These are phyloP conservation scores for Nothobranchius kuhntae DNA, from an alignment of 2,113 vertebrate genomes.

Conservation along the genomic window DNA sequence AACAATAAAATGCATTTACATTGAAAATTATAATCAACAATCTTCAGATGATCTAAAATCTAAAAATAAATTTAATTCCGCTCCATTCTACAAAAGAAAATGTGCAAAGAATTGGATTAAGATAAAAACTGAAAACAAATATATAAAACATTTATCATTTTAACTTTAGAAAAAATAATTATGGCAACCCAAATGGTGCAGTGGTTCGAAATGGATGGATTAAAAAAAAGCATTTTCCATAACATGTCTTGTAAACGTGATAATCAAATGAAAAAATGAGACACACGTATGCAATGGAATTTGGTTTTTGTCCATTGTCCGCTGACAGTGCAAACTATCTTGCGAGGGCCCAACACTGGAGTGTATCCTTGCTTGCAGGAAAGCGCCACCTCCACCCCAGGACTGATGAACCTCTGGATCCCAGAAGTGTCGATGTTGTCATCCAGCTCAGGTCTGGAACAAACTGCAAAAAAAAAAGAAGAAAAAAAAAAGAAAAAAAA, in stretches of 20 bases:
- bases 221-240: no score
- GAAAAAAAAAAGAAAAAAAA: no score
- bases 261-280: not conserved
- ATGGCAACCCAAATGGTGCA: not conserved
- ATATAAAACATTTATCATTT: no score
- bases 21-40: not conserved
- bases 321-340: slow-evolving; percentile 70
- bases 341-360: slow-evolving; percentile 64
- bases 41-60: not conserved
- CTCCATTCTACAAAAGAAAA: no score
- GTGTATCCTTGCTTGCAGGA: slow-evolving; percentile 79
- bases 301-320: slow-evolving; percentile 82
- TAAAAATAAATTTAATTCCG: no score
- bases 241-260: not conserved
- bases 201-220: not conserved
- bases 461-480: slow-evolving; percentile 76
- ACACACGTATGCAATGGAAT: slow-evolving; percentile 84
- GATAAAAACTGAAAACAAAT: no score
- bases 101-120: no score
- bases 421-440: slow-evolving; percentile 59
- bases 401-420: slow-evolving; percentile 71
- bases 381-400: slow-evolving; percentile 76
- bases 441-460: slow-evolving; percentile 74
- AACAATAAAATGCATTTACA: no score
- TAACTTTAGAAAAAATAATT: no score